Conservation (phyloP, 2,113 vertebrate genomes). For the Carassius gibelio region DNA sequence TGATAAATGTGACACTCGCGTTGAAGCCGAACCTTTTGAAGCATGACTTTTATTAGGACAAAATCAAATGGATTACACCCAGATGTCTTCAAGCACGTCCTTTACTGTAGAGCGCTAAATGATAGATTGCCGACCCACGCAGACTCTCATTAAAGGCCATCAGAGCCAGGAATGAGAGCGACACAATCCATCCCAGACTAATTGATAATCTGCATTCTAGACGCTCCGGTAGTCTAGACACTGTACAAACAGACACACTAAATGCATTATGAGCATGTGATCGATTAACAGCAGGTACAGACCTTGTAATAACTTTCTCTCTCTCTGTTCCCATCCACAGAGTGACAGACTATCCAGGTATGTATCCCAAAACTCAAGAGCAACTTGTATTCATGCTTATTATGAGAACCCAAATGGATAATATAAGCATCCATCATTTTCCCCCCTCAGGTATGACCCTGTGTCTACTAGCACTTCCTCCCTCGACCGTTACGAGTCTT, state of each 20-base stretch:
- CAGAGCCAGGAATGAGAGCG: constrained; percentile 10
- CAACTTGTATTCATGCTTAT: background rate
- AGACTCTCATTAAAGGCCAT: constrained; percentile 26
- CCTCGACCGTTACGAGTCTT: constrained; percentile 83
- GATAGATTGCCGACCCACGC: constrained; percentile 29
- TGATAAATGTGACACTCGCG: constrained; percentile 15
- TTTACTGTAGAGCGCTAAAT: constrained; percentile 30
- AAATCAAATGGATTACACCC: constrained; percentile 29
- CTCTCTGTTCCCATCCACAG: constrained; percentile 23
- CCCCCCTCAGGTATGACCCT: constrained; percentile 78
- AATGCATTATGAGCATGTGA: constrained; percentile 30
- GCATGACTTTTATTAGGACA: background rate
- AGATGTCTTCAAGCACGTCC: constrained; percentile 29
- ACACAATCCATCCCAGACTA: constrained; percentile 24
- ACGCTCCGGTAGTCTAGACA: constrained; percentile 42
- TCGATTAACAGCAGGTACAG: constrained; percentile 6
- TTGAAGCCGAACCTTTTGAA: background rate
- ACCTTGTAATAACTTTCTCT: constrained; percentile 37
- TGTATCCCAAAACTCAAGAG: background rate
- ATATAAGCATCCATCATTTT: background rate
- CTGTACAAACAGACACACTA: constrained; percentile 25
- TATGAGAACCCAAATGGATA: background rate
- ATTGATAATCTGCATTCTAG: constrained; percentile 51
- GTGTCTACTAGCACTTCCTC: constrained; percentile 73
- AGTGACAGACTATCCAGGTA: constrained; percentile 47